phyloP scores from a whole-genome alignment of 2,888 invertebrate genomes.

The Escarpia spicata region DNA sequence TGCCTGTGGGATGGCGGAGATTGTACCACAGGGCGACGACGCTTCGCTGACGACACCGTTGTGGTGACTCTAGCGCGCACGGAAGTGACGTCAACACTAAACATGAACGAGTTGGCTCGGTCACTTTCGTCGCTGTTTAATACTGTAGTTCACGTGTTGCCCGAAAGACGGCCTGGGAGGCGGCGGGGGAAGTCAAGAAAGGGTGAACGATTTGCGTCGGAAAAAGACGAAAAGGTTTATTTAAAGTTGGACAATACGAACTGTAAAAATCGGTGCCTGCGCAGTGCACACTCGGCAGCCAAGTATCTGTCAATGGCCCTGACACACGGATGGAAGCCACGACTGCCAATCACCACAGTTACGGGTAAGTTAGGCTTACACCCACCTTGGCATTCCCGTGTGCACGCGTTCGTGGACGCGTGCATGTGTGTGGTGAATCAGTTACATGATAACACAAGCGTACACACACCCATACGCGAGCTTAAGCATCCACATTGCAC shows the following conservation, averaged over 20 bases:
- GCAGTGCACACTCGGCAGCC: constrained; percentile 32
- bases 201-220: background rate
- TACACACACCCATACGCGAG: too few relatives aligned
- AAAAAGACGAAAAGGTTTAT: constrained; percentile 28
- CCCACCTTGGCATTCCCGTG: background rate
- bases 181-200: background rate
- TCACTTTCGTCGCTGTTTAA: constrained; percentile 34
- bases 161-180: constrained; percentile 22
- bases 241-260: constrained; percentile 38
- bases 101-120: constrained; percentile 32
- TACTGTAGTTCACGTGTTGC: constrained; percentile 36
- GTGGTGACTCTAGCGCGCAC: constrained; percentile 32
- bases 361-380: constrained; percentile 31
- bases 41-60: constrained; percentile 35
- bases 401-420: background rate
- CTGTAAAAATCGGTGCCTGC: constrained; percentile 36
- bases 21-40: constrained; percentile 32
- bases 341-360: constrained; percentile 35
- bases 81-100: constrained; percentile 19
- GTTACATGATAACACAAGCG: too few relatives aligned
- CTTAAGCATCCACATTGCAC: too few relatives aligned
- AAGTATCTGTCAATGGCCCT: constrained; percentile 34
- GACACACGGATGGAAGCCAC: constrained; percentile 36
- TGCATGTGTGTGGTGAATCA: too few relatives aligned
- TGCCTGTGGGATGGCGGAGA: constrained; percentile 42